These are phyloP conservation scores for Monochamus saltuarius DNA, from an alignment of 1,140 invertebrate species.

Conservation along the genomic window DNA sequence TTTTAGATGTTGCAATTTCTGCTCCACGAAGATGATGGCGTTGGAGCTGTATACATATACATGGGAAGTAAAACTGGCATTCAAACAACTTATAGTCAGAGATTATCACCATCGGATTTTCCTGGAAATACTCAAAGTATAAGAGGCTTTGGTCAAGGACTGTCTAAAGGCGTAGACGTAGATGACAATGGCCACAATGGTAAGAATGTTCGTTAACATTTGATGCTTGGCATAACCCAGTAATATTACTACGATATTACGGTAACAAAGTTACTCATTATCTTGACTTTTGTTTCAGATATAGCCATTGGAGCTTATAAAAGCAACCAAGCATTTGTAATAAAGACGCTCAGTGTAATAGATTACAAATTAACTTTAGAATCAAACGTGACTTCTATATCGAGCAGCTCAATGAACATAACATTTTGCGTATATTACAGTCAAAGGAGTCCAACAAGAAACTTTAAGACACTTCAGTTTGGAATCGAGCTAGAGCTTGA, in stretches of 20 bases:
- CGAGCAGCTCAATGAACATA: constrained; percentile 48
- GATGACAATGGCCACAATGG: constrained; percentile 65
- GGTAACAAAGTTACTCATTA: not conserved
- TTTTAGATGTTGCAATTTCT: constrained; percentile 65
- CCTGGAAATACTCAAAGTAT: constrained; percentile 35
- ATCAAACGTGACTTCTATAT: constrained; percentile 9
- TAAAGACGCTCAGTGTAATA: constrained; percentile 60
- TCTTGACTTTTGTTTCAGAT: constrained; percentile 51
- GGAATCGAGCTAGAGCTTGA: constrained; percentile 13
- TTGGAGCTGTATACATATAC: constrained; percentile 67
- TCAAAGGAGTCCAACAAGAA: constrained; percentile 8
- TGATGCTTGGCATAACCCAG: no score
- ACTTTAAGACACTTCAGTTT: constrained; percentile 6
- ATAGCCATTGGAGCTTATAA: constrained; percentile 65
- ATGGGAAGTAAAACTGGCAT: constrained; percentile 60
- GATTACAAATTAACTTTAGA: constrained; percentile 40
- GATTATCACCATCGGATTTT: constrained; percentile 46
- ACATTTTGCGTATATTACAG: constrained; percentile 18
- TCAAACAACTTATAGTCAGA: constrained; percentile 40
- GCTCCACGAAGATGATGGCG: constrained; percentile 65
- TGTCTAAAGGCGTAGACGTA: constrained; percentile 65
- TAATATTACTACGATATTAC: no score
- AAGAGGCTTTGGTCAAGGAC: constrained; percentile 62
- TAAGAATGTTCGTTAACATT: constrained; percentile 32
- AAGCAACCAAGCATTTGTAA: constrained; percentile 58